Evolutionary conservation across 2,797 vertebrate species (phyloP), one percentile per base, ranked within the genome.

Genomic region (Onychomys torridus): DNA sequence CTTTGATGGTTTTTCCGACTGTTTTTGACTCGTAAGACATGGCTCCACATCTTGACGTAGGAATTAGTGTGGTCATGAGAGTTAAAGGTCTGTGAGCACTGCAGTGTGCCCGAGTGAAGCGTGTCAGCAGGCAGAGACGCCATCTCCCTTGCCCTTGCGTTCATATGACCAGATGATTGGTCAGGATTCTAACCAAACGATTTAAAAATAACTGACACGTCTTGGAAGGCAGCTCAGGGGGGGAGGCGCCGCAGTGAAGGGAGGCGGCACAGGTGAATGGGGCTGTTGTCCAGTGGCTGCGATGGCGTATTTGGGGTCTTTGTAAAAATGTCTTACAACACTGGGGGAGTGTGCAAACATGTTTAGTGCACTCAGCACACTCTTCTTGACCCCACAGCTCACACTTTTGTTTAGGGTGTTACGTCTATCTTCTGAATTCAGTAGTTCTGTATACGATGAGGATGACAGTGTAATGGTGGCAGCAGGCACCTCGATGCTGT

Each of bases 1-100:
- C 90, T 94, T 96, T 89, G 92, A 77, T 90, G 93, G 91, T 40
- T 97, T 96, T 67, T 93, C 91, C 96, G 89, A 96, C 96, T 96
- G 95, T 93, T 96, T 97, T 96, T 97, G 86, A 90, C 93, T 94
- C 73, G 37, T 83, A 89, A 94, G 95, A 89, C 46, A 52, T 94
- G 93, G 94, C 93, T 93, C 81, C 29, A 92, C 93, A 94, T 97
- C 95, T 95, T 97, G 94, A 97, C 52, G 9, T 82, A 96, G 96
- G 96, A 95, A 92, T 95, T 94, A 96, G 94, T 84, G 61, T 52
- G 88, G 97, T 91, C 83, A 29, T 91, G 90, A 93, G 85, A 85
- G 59, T 95, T 95, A 83, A 92, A 94, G 89, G 71, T 95, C 94
- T 88, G 92, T 87, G 34, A 65, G 90, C 92, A 81, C 95, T 92